phyloP scores from a whole-genome alignment of 2,888 invertebrate genomes.

The Cataglyphis rosenhaueri region DNA sequence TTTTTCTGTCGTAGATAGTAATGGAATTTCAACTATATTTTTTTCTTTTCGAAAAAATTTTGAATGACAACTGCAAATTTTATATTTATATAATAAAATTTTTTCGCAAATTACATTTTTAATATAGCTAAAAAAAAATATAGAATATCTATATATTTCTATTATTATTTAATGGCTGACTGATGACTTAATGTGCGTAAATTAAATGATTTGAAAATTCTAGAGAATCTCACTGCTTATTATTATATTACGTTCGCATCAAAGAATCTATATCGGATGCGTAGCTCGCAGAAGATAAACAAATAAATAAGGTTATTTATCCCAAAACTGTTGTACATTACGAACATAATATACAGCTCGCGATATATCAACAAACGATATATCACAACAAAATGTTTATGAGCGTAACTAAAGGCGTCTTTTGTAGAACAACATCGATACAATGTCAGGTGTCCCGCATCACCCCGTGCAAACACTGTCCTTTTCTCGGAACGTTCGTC shows the following conservation, averaged over 20 bases:
- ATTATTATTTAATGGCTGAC: slow-evolving; percentile 18
- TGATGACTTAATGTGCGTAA: slow-evolving; percentile 21
- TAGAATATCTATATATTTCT: background rate
- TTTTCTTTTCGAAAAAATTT: background rate
- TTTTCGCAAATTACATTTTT: slow-evolving; percentile 22
- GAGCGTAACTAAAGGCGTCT: slow-evolving; percentile 72
- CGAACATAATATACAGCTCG: slow-evolving; percentile 80
- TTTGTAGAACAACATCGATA: slow-evolving; percentile 73
- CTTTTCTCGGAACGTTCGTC: slow-evolving; percentile 19
- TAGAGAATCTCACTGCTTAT: background rate
- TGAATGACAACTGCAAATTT: slow-evolving; percentile 20
- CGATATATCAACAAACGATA: slow-evolving; percentile 80
- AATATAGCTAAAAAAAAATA: slow-evolving; percentile 12
- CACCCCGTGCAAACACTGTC: slow-evolving; percentile 21
- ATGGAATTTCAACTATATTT: slow-evolving; percentile 1
- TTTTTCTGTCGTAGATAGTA: background rate
- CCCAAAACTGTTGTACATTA: slow-evolving; percentile 67
- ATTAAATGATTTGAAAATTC: slow-evolving; percentile 26
- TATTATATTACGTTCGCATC: background rate
- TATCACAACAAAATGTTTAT: slow-evolving; percentile 80
- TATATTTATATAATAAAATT: slow-evolving; percentile 13
- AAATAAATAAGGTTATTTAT: slow-evolving; percentile 56
- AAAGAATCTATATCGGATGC: background rate
- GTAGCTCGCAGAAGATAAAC: slow-evolving; percentile 12
- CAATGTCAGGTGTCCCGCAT: slow-evolving; percentile 74